A percentile compares a stretch with the other conserved stretches of the same genome.
phyloP scores from a whole-genome alignment of 2,797 vertebrate genomes.

The Falco peregrinus region DNA sequence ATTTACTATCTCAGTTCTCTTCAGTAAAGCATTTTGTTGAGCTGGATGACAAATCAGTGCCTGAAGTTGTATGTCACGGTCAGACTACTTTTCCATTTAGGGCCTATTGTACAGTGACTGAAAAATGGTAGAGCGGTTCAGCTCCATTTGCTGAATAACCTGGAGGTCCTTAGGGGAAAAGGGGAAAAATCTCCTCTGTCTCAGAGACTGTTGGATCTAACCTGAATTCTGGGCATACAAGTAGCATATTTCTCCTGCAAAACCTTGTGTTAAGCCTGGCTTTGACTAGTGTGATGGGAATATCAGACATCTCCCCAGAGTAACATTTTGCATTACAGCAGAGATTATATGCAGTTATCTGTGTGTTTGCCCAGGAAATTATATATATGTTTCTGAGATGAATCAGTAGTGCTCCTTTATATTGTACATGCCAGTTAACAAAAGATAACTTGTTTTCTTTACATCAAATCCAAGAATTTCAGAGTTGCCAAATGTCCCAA shows the following conservation, averaged over 20 bases:
- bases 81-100: conserved; percentile 66
- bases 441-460: neutral
- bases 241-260: conserved; percentile 30
- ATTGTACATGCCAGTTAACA: neutral
- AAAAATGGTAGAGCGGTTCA: conserved; percentile 44
- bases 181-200: conserved; percentile 37
- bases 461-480: neutral
- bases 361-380: neutral
- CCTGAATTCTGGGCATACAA: conserved; percentile 56
- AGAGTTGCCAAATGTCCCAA: neutral
- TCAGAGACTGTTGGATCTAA: conserved; percentile 56
- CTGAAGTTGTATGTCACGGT: conserved; percentile 58
- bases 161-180: conserved; percentile 43
- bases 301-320: conserved; percentile 49
- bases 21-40: conserved; percentile 21
- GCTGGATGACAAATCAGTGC: conserved; percentile 44
- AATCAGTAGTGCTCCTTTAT: neutral
- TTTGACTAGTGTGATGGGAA: conserved; percentile 28
- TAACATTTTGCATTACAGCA: neutral
- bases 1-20: conserved; percentile 32
- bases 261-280: conserved; percentile 39
- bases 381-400: conserved; percentile 34
- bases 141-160: conserved; percentile 56
- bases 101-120: conserved; percentile 31
- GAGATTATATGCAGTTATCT: conserved; percentile 4